These are phyloP conservation scores for Brachyrhaphis roseni DNA, from an alignment of 2,797 vertebrate genomes.

Conservation along the genomic window DNA sequence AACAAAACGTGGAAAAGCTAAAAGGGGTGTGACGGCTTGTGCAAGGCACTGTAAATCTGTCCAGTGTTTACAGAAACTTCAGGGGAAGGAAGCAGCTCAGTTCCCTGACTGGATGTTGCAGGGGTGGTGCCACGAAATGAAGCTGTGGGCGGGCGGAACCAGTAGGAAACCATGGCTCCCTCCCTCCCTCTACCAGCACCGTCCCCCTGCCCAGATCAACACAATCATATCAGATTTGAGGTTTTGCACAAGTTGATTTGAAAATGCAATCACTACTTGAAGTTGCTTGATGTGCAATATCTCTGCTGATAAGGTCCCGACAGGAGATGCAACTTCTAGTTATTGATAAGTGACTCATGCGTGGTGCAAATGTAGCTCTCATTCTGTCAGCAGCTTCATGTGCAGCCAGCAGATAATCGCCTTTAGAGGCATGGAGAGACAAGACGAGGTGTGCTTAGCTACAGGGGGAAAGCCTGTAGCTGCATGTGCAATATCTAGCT, in stretches of 20 bases:
- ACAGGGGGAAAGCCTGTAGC: conserved; percentile 3
- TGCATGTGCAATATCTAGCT: background rate
- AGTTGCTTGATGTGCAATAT: conserved; percentile 2
- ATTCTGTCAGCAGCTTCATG: conserved; percentile 37
- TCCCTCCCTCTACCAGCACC: background rate
- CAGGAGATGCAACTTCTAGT: conserved; percentile 1
- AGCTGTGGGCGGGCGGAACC: conserved; percentile 52
- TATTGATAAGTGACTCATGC: background rate
- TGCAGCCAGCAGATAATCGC: conserved; percentile 59
- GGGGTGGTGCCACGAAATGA: conserved; percentile 52
- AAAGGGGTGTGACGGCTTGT: conserved; percentile 19
- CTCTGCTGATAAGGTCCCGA: background rate
- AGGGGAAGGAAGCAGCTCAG: conserved; percentile 64
- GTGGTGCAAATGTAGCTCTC: conserved; percentile 9
- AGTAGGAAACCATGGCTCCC: conserved; percentile 47
- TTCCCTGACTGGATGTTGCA: conserved; percentile 52
- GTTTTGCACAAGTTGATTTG: background rate
- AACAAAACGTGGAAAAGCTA: conserved; percentile 8
- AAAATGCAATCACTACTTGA: background rate
- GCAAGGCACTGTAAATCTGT: conserved; percentile 22
- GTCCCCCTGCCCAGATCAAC: conserved; percentile 15
- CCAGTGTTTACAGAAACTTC: conserved; percentile 50
- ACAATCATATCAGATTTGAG: conserved; percentile 7
- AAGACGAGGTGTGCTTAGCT: conserved; percentile 40
- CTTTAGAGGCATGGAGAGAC: conserved; percentile 42